Base-by-base conservation (phyloP, 1,140 invertebrate species). In the Popillia japonica region DNA sequence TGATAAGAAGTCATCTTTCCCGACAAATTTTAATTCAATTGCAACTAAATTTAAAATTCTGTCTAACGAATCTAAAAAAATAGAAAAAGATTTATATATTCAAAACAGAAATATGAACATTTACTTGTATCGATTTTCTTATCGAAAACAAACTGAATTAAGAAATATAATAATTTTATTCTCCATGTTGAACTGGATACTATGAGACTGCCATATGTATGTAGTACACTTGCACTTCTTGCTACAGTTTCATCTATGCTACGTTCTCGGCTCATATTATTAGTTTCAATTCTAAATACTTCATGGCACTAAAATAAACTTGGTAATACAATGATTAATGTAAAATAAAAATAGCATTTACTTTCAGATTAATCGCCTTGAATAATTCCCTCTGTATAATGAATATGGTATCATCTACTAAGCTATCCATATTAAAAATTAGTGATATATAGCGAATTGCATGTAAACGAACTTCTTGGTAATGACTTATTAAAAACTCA, bases 171-270 rank as follows among this genome's bases (percentile, higher is more conserved):
- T 9, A 86, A 85, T 76, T 84, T 82, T 79, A 86, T 86, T 23
- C 87, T 85, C 81, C 87, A 87, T 72, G 83, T 80, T 41, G 86
- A 83, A 79, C 84, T 87, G 6, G 83, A 81, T 23, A 86, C 82
- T 55, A 88, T 83, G n/a, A 90, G 78, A 34, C 83, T 80, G 10
- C 84, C 78, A 73, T 88, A 83, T 11, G 85, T 82, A 20, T 88
- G 83, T 41, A 90, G 80, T 0, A 85, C 85, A 42, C 83, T 87
- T 2, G 83, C 77, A 8, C 83, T 87, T 78, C 86, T 80, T 68
- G 85, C 87, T 9, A 84, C 80, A 23, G 76, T 81, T 79, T 89
- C 88, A 74, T 90, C 88, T 7, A 80, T 74, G 40, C 78, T 82
- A 72, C 84, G 81, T 9, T 80, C 75, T 6, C 77, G 77, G 14